Conservation (phyloP, 2,113 vertebrate genomes). For the Spilogale gracilis region DNA sequence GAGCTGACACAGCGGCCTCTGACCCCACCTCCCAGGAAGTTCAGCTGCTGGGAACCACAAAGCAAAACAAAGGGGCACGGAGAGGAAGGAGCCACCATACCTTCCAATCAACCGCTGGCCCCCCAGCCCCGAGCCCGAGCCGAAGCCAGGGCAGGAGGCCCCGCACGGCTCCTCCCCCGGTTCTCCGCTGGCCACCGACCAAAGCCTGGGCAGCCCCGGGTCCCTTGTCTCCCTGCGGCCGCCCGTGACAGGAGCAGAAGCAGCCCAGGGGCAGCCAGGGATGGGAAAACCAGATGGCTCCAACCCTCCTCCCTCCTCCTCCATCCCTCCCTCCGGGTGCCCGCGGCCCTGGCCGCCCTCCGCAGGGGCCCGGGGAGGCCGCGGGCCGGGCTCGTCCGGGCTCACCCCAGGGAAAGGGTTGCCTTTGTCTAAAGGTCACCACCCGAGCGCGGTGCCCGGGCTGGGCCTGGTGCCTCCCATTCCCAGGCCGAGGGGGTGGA, state of each 20-base stretch:
- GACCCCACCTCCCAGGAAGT: slow-evolving; percentile 79
- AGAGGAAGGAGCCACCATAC: slow-evolving; percentile 68
- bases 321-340: slow-evolving; percentile 74
- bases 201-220: slow-evolving; percentile 50
- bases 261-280: slow-evolving; percentile 53
- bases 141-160: not conserved
- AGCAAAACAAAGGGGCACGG: slow-evolving; percentile 83
- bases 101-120: slow-evolving; percentile 64
- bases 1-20: slow-evolving; percentile 64
- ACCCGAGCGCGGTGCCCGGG: slow-evolving; percentile 78
- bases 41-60: slow-evolving; percentile 81
- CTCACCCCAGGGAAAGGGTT: slow-evolving; percentile 76
- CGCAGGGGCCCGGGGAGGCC: slow-evolving; percentile 61
- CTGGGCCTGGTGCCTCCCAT: slow-evolving; percentile 74
- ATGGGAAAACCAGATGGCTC: slow-evolving; percentile 75
- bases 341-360: slow-evolving; percentile 66
- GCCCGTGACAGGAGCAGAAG: slow-evolving; percentile 75
- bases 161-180: not conserved
- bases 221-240: slow-evolving; percentile 63
- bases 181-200: slow-evolving; percentile 43
- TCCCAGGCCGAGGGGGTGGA: slow-evolving; percentile 50
- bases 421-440: slow-evolving; percentile 83
- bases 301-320: slow-evolving; percentile 60
- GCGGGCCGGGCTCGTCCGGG: slow-evolving; percentile 56
- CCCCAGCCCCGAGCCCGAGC: not conserved